Evolutionary conservation across 2,797 vertebrate species (phyloP), one percentile per base, ranked within the genome.

Genomic region (Urophycis tenuis): DNA sequence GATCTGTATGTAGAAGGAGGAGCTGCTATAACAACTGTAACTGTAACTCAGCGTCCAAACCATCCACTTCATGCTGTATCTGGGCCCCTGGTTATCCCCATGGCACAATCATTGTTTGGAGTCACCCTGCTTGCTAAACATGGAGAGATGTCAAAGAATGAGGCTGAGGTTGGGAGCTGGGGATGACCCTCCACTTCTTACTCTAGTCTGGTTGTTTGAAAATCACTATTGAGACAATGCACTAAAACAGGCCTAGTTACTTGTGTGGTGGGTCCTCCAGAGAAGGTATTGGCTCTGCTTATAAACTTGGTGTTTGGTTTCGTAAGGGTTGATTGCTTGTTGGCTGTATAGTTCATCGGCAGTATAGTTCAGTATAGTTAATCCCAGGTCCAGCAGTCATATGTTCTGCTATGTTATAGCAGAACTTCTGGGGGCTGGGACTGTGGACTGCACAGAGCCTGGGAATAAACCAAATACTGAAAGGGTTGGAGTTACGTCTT

Each of bases 51-150:
- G 74, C 81, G 78, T 83, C 77, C 77, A 31, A 85, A 77, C 80
- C 77, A 84, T 80, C 75, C 77, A 81, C 81, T 81, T 81, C 84
- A 74, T 78, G 77, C 74, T 60, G 84, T 81, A 80, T 78, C 82
- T 15, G 79, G 80, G 81, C 72, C 67, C 72, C 81, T 79, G 74
- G 79, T 84, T 81, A 85, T 89, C 83, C 80, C 90, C 91, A 84
- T 91, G 88, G 90, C 88, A 91, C 91, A 90, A 71, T 7, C 83
- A 89, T 88, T 92, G 91, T 93, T 91, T 91, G 88, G 89, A 89
- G 85, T 89, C 81, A n/a, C 82, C 81, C 85, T 85, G 1, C 41
- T 49, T 49, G 41, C 41, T 49, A 17, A 49, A 17, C 41, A 1
- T 49, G 41, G 41, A 49, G 41, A 5, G 41, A 49, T 49, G 41